Evolutionary conservation across 2,797 vertebrate species (phyloP), one percentile per base, ranked within the genome.

Genomic region (Gymnoscopelus braueri): DNA sequence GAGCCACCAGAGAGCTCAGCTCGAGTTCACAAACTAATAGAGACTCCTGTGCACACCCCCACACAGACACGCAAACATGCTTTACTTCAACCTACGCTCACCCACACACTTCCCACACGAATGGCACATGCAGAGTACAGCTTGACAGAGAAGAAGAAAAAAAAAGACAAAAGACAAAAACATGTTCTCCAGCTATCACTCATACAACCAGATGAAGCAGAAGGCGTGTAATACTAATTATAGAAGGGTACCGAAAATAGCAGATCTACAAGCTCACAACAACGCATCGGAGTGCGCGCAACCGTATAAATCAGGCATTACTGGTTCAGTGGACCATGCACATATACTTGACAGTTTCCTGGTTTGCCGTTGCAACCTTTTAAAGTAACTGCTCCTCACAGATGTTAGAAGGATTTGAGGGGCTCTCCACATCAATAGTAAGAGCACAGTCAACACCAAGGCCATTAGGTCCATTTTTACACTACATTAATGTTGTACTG

Each of bases 81-180:
- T 67, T 19, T n/a, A 64, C 53, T 15, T 4, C 59, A 72, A 52
- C 67, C 62, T 39, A 71, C 68, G 63, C 76, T 57, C 65, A 62
- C 26, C 13, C n/a, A 54, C 47, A 7, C 52, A 60, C 63, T 63
- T 60, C 48, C 65, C 24, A 44, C 23, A 50, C 24, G 32, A 57
- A 44, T 49, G 44, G 47, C 15, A 6, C 65, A 66, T 6, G 12
- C 32, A 57, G 3, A 39, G 12, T 10, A n/a, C 6, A 51, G 44
- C 47, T 47, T 39, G 51, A 54, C 4, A 24, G 11, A 24, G 26
- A 53, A 47, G 51, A 15, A 39, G 14, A 13, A 23, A 24, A 5
- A 51, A 51, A 51, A 51, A 51, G 12, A 51, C 12, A 51, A 48
- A 29, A 61, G 32, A 13, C 39, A 44, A 44, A 39, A 44, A 44